These are phyloP conservation scores for Morus bassanus DNA, from an alignment of 2,797 vertebrate genomes.

Conservation along the genomic window DNA sequence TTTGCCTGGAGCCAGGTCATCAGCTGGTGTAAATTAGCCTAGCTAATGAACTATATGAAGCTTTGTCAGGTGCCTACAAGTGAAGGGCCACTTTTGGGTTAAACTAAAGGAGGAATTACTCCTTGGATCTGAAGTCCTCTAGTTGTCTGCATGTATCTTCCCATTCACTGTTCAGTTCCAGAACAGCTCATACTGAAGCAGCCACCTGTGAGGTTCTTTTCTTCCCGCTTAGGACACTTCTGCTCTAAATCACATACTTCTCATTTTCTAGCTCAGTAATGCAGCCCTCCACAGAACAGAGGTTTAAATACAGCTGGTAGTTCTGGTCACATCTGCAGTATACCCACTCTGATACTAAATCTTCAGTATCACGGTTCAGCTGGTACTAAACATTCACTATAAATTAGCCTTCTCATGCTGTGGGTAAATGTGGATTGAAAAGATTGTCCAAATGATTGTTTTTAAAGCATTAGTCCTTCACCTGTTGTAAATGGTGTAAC, in stretches of 20 bases:
- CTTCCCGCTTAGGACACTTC: not conserved
- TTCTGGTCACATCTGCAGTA: not conserved
- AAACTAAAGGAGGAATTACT: not conserved
- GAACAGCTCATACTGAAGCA: not conserved
- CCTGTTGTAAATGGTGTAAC: not conserved
- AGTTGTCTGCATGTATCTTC: not conserved
- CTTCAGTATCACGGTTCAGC: not conserved
- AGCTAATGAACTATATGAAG: not conserved
- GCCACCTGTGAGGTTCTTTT: not conserved
- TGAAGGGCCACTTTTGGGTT: not conserved
- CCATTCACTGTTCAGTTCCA: not conserved
- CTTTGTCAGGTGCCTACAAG: not conserved
- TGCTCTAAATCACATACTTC: not conserved
- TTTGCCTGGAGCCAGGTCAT: not conserved
- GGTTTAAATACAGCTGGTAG: not conserved
- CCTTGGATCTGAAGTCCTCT: not conserved
- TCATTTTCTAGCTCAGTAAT: not conserved
- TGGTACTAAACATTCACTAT: not conserved
- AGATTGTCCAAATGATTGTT: not conserved
- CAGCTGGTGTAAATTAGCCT: not conserved
- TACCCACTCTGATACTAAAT: not conserved
- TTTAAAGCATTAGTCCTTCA: not conserved
- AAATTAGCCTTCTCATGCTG: not conserved
- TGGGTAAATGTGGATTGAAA: not conserved
- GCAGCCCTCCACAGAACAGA: not conserved